Base-by-base conservation (phyloP, 2,797 vertebrate genomes). In the Crocidura indochinensis region DNA sequence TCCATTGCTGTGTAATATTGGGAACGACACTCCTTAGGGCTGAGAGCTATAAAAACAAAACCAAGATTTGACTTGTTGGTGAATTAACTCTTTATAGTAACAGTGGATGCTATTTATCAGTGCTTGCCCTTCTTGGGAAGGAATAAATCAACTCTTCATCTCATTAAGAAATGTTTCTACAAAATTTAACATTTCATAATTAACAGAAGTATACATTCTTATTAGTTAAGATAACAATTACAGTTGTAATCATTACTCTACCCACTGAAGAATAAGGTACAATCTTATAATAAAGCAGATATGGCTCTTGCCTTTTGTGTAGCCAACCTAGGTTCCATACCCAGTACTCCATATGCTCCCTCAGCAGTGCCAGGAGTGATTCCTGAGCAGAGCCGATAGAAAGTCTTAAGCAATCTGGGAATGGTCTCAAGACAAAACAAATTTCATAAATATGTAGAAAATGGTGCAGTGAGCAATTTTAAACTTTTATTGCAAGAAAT, bases 141-240 rank as follows among this genome's bases (percentile, higher is more conserved):
- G 24, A 71, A 69, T 24, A 71, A 72, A 72, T 47, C 27, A 78
- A 29, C 68, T 9, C 29, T 84, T 44, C 10, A 65, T 75, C 29
- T 77, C 20, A 29, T 27, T 60, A 29, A 65, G 24, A 62, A 5
- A 10, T 27, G 0, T 89, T 81, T 64, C 73, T 86, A 49, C 77
- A 80, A 89, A 73, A 78, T n/a, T 47, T 31, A 91, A 46, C 64
- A 62, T 76, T 82, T 88, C 65, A 82, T 38, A 20, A 71, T 71
- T 44, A 44, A 71, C 22, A 71, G 10, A 8, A 38, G 20, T 24
- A 44, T 65, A 38, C 38, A 51, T 74, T 64, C 85, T 71, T 62
- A 72, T 80, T 10, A 71, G 24, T 27, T 78, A 60, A 27, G 7
- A 19, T 80, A 81, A 65, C 67, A 90, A 71, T 62, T 64, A 91